Conservation (phyloP, 2,113 vertebrate species). For the Chaetorhynchus papuensis region DNA sequence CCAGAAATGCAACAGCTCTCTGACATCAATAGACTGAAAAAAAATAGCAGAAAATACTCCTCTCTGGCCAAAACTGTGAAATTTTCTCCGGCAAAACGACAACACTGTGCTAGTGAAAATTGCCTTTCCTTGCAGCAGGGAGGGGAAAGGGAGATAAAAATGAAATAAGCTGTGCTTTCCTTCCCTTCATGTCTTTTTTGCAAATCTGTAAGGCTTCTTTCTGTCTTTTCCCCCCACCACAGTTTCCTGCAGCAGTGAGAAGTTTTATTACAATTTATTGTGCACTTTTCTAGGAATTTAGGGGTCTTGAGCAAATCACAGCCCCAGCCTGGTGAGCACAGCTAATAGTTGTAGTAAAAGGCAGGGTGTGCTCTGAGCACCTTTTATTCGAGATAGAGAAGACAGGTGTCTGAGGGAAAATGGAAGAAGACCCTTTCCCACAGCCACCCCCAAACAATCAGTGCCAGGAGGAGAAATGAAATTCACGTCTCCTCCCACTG, state of each 20-base stretch:
- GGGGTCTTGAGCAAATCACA: not conserved
- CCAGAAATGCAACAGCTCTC: not conserved
- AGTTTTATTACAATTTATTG: not conserved
- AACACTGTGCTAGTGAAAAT: conserved; percentile 1
- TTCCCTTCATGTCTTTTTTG: not conserved
- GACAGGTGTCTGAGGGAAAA: not conserved
- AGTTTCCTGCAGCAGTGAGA: not conserved
- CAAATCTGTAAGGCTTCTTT: not conserved
- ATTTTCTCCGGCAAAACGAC: not conserved
- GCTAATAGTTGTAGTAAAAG: not conserved
- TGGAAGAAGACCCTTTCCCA: not conserved
- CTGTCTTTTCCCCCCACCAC: rapidly evolving
- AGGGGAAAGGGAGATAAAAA: conserved; percentile 15
- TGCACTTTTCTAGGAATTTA: not conserved
- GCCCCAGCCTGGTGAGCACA: not conserved
- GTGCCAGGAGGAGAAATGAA: not conserved
- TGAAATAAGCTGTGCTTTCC: not conserved
- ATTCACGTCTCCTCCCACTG: not conserved
- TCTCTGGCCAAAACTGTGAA: not conserved
- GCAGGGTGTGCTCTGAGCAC: not conserved
- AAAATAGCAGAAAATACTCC: not conserved
- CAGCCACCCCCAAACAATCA: not conserved
- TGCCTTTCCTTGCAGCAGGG: not conserved
- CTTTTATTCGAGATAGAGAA: not conserved
- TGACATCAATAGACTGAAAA: not conserved